These are phyloP conservation scores for Ophioninae sp. DNA, from an alignment of 2,888 invertebrate species.

Conservation along the genomic window DNA sequence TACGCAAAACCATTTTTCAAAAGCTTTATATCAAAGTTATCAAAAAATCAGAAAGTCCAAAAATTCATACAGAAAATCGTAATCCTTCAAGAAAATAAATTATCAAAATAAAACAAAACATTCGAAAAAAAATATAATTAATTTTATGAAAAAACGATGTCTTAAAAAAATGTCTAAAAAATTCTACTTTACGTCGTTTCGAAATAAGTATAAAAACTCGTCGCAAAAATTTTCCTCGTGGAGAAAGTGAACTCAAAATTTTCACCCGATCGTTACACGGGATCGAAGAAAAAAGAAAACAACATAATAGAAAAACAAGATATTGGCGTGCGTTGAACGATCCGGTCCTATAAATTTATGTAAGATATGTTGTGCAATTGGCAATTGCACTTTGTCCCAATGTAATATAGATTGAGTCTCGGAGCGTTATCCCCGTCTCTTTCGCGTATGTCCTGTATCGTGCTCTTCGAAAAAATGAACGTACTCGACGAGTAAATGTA, in stretches of 20 bases:
- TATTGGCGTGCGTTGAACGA: constrained; percentile 59
- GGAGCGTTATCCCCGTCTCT: constrained; percentile 48
- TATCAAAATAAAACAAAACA: too few relatives aligned
- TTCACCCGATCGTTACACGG: constrained; percentile 24
- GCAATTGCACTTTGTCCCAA: constrained; percentile 57
- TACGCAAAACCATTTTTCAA: background rate
- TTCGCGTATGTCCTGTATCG: background rate
- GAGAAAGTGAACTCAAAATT: constrained; percentile 8
- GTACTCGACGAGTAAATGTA: background rate
- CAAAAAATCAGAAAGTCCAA: background rate
- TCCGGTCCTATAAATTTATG: constrained; percentile 67
- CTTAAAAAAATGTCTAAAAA: background rate
- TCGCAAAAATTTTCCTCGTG: background rate
- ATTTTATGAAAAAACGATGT: background rate
- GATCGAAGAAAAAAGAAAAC: constrained; percentile 25
- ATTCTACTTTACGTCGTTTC: background rate
- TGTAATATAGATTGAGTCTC: constrained; percentile 45
- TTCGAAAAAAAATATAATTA: too few relatives aligned
- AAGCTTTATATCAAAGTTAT: background rate
- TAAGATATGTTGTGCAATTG: constrained; percentile 64
- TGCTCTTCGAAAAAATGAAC: background rate
- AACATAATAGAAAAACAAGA: constrained; percentile 42
- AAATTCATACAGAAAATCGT: too few relatives aligned
- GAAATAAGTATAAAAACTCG: background rate
- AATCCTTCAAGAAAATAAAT: too few relatives aligned